Percentiles rank a stretch among this genome's conserved stretches.
Conservation (phyloP, 2,888 invertebrate species). For the Macrosoma leucophasiata region DNA sequence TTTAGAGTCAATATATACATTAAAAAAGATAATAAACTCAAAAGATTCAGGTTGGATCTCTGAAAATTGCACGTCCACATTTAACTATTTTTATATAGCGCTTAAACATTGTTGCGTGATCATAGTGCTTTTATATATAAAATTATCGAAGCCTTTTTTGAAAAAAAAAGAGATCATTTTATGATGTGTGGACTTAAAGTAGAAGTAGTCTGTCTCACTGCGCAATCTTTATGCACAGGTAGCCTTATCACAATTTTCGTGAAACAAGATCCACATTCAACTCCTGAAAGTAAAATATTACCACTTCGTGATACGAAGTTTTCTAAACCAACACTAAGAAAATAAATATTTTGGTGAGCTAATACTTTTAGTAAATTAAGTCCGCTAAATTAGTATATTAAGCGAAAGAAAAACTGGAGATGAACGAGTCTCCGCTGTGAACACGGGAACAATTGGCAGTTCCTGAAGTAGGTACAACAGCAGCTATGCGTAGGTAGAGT, state of each 20-base stretch:
- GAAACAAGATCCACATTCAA: conserved; percentile 36
- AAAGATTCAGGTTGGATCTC: conserved; percentile 22
- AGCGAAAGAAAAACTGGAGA: conserved; percentile 11
- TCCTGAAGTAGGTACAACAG: too few relatives aligned
- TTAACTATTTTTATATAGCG: too few relatives aligned
- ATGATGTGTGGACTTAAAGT: too few relatives aligned
- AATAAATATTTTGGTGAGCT: conserved; percentile 67
- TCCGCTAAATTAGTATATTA: conserved; percentile 45
- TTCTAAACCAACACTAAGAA: conserved; percentile 41
- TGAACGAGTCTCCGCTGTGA: conserved; percentile 4
- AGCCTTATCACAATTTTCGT: conserved; percentile 35
- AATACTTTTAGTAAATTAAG: conserved; percentile 59
- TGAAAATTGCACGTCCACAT: conserved; percentile 25
- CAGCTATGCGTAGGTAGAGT: too few relatives aligned
- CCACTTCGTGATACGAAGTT: conserved; percentile 37
- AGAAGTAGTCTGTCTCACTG: too few relatives aligned
- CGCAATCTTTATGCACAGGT: conserved; percentile 16
- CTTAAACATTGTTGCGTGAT: too few relatives aligned
- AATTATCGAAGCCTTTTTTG: too few relatives aligned
- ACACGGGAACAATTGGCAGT: background rate
- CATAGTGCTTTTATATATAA: too few relatives aligned
- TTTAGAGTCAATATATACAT: conserved; percentile 60
- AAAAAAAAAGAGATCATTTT: conserved; percentile 23
- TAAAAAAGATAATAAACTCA: conserved; percentile 29
- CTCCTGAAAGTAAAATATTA: conserved; percentile 33